A percentile compares a stretch with the other conserved stretches of the same genome.
Evolutionary conservation across 2,797 vertebrate genomes (phyloP).

Genomic region (Sebastolobus alascanus): DNA sequence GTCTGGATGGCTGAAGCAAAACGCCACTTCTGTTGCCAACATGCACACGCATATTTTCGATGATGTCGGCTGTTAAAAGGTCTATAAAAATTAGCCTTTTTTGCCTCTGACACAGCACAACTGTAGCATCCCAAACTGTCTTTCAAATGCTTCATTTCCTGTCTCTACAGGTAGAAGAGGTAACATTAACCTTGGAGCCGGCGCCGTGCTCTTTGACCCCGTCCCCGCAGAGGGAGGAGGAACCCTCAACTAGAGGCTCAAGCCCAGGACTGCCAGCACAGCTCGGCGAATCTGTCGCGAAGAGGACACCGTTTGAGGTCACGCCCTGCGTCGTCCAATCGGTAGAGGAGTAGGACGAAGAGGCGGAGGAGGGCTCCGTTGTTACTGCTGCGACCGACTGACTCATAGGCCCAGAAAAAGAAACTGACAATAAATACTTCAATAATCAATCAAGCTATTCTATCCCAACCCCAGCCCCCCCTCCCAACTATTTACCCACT

Average conservation of each 20-base stretch:
- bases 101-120: neutral
- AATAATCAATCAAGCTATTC: slow-evolving; percentile 81
- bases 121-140: accelerated
- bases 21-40: too few species aligned
- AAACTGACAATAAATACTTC: slow-evolving; percentile 62
- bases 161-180: slow-evolving; percentile 86
- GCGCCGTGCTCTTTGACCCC: slow-evolving; percentile 86
- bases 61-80: too few species aligned
- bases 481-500: slow-evolving; percentile 64
- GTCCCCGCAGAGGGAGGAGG: slow-evolving; percentile 88
- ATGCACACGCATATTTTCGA: too few species aligned
- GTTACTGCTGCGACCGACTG: slow-evolving; percentile 80
- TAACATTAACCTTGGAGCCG: slow-evolving; percentile 91
- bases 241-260: slow-evolving; percentile 81
- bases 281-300: slow-evolving; percentile 57
- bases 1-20: too few species aligned
- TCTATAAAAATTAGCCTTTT: too few species aligned
- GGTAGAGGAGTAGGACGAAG: slow-evolving; percentile 89
- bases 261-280: slow-evolving; percentile 74
- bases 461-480: slow-evolving; percentile 58
- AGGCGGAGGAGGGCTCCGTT: slow-evolving; percentile 76
- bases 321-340: slow-evolving; percentile 92
- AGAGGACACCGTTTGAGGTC: slow-evolving; percentile 89
- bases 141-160: neutral
- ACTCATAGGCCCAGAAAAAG: slow-evolving; percentile 32